Evolutionary conservation across 2,888 invertebrate genomes (phyloP).

Genomic region (Metallyticus violacea): DNA sequence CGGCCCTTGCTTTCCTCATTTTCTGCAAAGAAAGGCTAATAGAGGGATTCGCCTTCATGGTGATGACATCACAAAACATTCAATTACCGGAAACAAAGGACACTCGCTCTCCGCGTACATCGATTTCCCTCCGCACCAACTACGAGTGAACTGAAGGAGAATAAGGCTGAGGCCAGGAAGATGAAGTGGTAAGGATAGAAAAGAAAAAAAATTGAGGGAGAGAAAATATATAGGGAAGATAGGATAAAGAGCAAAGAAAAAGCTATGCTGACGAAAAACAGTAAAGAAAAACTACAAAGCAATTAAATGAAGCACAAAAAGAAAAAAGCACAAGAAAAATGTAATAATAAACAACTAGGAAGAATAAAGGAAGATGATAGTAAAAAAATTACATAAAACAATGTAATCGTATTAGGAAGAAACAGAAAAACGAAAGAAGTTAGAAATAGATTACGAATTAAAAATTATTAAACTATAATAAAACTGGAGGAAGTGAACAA

Average conservation of each 20-base stretch:
- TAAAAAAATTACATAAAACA: no score
- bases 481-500: no score
- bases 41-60: not conserved
- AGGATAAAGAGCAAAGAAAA: not conserved
- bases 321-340: no score
- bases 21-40: not conserved
- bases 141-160: not conserved
- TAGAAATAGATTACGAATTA: no score
- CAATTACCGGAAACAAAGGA: not conserved
- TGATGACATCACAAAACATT: not conserved
- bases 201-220: not conserved
- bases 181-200: not conserved
- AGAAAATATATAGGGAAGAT: not conserved
- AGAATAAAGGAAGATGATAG: no score
- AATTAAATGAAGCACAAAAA: no score
- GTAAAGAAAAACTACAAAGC: no score
- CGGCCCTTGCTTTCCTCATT: not conserved
- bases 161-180: not conserved
- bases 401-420: no score
- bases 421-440: no score
- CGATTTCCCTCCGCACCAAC: not conserved
- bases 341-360: no score
- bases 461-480: no score
- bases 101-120: not conserved
- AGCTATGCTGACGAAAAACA: no score